Percentiles rank a stretch among this genome's conserved stretches.
Evolutionary conservation across 2,113 vertebrate species (phyloP).

Genomic region (Rallus limicola): DNA sequence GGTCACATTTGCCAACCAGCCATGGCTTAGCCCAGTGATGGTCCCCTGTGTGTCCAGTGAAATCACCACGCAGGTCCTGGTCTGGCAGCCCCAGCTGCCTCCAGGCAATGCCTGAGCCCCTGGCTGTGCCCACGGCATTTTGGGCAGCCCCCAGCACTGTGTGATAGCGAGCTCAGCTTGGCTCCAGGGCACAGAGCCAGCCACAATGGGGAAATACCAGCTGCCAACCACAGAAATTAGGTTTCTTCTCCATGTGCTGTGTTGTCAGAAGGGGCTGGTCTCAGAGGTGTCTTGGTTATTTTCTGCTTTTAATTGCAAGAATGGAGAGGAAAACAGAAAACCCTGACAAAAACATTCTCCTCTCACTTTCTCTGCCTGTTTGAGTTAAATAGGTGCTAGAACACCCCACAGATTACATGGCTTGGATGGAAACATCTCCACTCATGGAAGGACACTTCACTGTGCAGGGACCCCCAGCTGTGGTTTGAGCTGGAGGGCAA

Average conservation of each 20-base stretch:
- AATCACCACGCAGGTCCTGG: not conserved
- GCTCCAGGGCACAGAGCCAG: not conserved
- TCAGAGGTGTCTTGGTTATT: not conserved
- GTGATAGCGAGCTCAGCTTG: not conserved
- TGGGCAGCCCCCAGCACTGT: not conserved
- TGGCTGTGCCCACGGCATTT: not conserved
- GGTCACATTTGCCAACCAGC: not conserved
- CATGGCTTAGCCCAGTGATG: rapidly evolving
- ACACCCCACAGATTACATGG: not conserved
- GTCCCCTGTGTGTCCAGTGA: not conserved
- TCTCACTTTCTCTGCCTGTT: not conserved
- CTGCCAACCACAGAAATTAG: conserved; percentile 8
- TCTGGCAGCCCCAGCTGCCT: not conserved
- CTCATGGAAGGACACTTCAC: not conserved
- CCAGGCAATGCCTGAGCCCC: not conserved
- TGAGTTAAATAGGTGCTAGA: not conserved
- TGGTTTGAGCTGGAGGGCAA: not conserved
- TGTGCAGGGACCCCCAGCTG: rapidly evolving
- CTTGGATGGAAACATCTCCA: not conserved
- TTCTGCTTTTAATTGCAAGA: not conserved
- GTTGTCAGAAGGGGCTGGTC: not conserved
- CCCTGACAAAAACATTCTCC: not conserved
- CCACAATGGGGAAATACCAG: not conserved
- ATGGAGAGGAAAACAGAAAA: not conserved
- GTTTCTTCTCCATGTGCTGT: not conserved